phyloP scores from a whole-genome alignment of 2,113 vertebrate species.

The Fulica atra region DNA sequence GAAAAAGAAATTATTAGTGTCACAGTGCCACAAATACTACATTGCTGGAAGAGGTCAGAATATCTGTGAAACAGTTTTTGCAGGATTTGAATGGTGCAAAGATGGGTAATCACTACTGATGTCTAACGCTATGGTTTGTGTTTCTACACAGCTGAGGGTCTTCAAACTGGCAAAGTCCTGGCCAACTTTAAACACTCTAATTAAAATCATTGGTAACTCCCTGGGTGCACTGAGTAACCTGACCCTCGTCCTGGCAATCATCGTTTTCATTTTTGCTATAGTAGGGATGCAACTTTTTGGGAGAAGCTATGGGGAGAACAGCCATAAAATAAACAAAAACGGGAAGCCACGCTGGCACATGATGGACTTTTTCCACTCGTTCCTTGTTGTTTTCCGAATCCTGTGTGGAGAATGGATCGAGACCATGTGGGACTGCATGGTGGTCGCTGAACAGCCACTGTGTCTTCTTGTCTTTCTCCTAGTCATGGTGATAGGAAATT shows the following conservation, averaged over 20 bases:
- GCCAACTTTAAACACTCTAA: constrained; percentile 96
- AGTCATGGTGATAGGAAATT: constrained; percentile 96
- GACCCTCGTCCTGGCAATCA: constrained; percentile 93
- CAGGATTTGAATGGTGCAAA: not conserved
- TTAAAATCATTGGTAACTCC: constrained; percentile 97
- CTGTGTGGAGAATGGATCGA: constrained; percentile 98
- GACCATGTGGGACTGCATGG: constrained; percentile 99
- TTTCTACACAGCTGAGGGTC: constrained; percentile 86
- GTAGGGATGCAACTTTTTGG: constrained; percentile 96
- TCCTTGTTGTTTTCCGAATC: constrained; percentile 93
- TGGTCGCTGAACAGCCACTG: constrained; percentile 84
- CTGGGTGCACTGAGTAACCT: constrained; percentile 94
- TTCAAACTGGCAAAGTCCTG: constrained; percentile 98
- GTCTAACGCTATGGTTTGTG: constrained; percentile 22
- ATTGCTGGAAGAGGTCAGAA: not conserved
- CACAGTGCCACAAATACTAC: not conserved
- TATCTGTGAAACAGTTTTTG: not conserved
- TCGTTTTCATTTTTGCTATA: constrained; percentile 96
- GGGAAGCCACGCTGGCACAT: constrained; percentile 92
- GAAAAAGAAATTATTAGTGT: not conserved
- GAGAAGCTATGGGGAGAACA: constrained; percentile 74
- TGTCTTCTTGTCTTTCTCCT: constrained; percentile 94
- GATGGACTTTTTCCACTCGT: constrained; percentile 95
- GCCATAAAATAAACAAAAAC: constrained; percentile 59
- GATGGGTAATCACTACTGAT: not conserved